Evolutionary conservation across 2,797 vertebrate species (phyloP), one percentile per base, ranked within the genome.

Genomic region (Cyclopterus lumpus): DNA sequence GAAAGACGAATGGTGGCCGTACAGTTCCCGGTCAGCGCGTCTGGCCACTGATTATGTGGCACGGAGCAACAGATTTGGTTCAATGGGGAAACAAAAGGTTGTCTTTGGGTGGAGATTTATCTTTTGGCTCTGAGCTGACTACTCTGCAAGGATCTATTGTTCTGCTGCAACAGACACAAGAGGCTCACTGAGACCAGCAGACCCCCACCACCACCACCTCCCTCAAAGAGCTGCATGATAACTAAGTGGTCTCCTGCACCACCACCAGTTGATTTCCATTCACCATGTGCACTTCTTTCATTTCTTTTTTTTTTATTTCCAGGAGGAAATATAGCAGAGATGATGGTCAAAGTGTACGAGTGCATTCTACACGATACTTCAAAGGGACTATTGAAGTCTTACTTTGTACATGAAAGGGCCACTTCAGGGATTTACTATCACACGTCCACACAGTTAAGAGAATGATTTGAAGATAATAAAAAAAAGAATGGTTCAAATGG

Each of bases 21-120:
- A 82, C 85, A 75, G 83, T 86, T 86, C 82, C 77, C 69, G 74
- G 87, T 88, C 71, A 80, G 64, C 74, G 69, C 81, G 75, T 85
- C 83, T 87, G 84, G 75, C 62, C 86, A 79, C 92, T 93, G 92
- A 92, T 94, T 91, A 91, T 80, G 77, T 70, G 59, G 58, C 53
- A 15, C 32, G 18, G 74, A 85, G 79, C 81, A 87, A 73, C 87
- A 85, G 84, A 85, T 89, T 84, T 83, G 63, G 83, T 73, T 78
- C 42, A 55, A 63, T 24, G 66, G 66, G 12, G 67, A 81, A 89
- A 93, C 86, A 90, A 93, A 89, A 85, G 85, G 79, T 34, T 84
- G 81, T 83, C 78, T 84, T 89, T 84, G 71, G 70, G 72, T 77
- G 84, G 24, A 90, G 82, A 86, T 90, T 80, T 89, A 86, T 89